phyloP scores from a whole-genome alignment of 2,888 invertebrate species.

The Sphaerophoria taeniata region DNA sequence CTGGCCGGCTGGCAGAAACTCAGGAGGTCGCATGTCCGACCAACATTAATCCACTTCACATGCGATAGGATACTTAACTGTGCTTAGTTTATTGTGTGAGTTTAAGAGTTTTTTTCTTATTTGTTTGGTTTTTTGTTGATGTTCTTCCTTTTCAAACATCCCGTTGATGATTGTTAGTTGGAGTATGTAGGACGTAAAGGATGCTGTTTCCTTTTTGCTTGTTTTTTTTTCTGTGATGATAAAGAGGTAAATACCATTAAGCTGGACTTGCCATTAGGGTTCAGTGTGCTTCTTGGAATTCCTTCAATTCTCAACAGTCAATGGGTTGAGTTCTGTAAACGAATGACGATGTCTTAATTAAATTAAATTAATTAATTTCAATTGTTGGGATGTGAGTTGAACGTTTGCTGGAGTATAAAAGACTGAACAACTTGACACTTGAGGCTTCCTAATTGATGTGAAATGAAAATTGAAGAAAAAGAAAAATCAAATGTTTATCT shows the following conservation, averaged over 20 bases:
- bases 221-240: background rate
- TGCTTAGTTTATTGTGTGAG: conserved; percentile 71
- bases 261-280: conserved; percentile 3
- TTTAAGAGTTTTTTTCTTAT: conserved; percentile 51
- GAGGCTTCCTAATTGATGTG: conserved; percentile 1
- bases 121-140: conserved; percentile 1
- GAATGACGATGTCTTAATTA: conserved; percentile 60
- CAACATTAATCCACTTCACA: conserved; percentile 72
- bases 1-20: no score
- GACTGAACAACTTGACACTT: conserved; percentile 22
- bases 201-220: conserved; percentile 15
- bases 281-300: background rate
- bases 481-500: background rate
- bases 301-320: background rate
- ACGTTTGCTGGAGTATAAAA: conserved; percentile 34
- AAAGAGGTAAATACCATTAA: conserved; percentile 27
- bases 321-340: conserved; percentile 15
- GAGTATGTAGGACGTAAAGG: conserved; percentile 5
- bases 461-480: conserved; percentile 4
- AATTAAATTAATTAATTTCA: conserved; percentile 63
- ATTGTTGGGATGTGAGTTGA: conserved; percentile 18
- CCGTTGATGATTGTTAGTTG: conserved; percentile 47
- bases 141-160: conserved; percentile 38
- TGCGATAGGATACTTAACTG: conserved; percentile 72
- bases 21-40: conserved; percentile 62